These are phyloP conservation scores for Lagopus leucura DNA, from an alignment of 2,113 vertebrate species.

Conservation along the genomic window DNA sequence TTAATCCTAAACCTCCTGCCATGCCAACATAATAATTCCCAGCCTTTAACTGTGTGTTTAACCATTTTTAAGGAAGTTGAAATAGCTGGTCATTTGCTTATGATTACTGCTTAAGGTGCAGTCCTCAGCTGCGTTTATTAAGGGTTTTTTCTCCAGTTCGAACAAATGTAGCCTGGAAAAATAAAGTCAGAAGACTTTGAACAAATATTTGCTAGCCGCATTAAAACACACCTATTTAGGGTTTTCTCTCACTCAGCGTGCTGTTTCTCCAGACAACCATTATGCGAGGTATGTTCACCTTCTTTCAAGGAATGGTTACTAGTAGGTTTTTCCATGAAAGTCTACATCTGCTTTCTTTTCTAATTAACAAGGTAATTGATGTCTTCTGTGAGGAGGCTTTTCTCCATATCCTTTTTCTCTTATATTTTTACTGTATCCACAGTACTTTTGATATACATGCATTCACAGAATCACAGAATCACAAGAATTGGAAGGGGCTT, in stretches of 20 bases:
- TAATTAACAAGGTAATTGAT: background rate
- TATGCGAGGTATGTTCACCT: background rate
- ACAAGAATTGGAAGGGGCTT: too few species aligned
- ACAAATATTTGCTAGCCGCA: background rate
- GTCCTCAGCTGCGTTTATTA: background rate
- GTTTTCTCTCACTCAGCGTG: background rate
- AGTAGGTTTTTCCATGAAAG: background rate
- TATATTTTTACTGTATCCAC: background rate
- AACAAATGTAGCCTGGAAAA: background rate
- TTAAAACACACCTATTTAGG: background rate
- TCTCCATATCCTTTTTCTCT: background rate
- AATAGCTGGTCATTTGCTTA: background rate
- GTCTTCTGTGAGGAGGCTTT: background rate
- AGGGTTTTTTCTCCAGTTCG: background rate
- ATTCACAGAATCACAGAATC: background rate
- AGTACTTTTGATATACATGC: background rate
- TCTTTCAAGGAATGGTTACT: background rate
- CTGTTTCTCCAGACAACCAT: background rate
- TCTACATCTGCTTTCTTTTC: background rate
- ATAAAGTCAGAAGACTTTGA: background rate
- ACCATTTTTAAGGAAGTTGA: constrained; percentile 15
- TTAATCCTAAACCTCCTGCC: constrained; percentile 42
- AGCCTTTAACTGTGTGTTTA: background rate
- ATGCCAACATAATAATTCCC: background rate
- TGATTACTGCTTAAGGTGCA: background rate